These are phyloP conservation scores for Pachliopta kotzebuea DNA, from an alignment of 2,888 invertebrate species.

Conservation along the genomic window DNA sequence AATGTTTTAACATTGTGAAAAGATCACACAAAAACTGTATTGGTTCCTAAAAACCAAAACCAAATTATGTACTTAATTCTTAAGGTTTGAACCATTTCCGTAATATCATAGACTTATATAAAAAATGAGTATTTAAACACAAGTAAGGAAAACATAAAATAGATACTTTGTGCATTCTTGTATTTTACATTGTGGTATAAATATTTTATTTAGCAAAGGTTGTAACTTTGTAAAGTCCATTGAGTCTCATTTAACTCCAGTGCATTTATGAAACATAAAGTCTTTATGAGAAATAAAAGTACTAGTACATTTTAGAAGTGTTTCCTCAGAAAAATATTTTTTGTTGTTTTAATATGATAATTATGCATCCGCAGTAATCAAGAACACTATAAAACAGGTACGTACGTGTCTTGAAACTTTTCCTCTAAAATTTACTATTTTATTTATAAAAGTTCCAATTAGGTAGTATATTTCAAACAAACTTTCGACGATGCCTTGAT, in stretches of 20 bases:
- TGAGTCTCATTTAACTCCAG: background rate
- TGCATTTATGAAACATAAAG: constrained; percentile 17
- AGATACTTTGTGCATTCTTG: no score
- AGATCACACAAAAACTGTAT: no score
- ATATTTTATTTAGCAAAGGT: background rate
- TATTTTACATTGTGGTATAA: background rate
- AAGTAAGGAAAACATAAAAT: no score
- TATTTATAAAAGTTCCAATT: background rate
- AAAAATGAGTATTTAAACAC: no score
- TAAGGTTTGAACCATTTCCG: no score
- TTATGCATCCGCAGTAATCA: no score
- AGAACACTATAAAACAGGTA: background rate
- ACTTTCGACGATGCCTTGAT: no score
- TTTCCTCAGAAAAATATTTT: background rate
- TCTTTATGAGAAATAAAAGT: background rate
- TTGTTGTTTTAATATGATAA: background rate
- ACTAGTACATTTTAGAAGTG: background rate
- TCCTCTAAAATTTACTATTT: no score
- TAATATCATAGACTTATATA: no score
- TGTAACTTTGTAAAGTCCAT: background rate
- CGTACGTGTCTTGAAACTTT: background rate
- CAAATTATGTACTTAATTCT: no score
- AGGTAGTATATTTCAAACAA: background rate
- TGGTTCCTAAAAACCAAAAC: no score
- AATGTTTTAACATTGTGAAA: no score